Conservation (phyloP, 1,140 invertebrate genomes). For the Bombus waltoni region DNA sequence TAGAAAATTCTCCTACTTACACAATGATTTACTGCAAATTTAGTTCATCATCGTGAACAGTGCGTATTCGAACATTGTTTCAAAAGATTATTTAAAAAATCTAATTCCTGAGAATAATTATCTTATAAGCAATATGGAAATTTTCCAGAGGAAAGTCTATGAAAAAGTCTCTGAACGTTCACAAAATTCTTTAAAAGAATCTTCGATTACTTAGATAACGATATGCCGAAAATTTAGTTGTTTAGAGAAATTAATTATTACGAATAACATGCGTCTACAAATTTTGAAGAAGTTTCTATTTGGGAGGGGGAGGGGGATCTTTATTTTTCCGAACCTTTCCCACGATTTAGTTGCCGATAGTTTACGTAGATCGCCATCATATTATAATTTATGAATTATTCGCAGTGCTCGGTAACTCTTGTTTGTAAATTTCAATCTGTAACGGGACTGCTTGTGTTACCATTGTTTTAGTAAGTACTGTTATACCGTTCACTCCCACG, state of each 20-base stretch:
- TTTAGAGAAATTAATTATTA: too few relatives aligned
- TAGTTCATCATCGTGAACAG: too few relatives aligned
- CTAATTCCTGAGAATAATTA: neutral
- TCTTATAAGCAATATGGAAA: neutral
- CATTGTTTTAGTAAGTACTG: constrained; percentile 27
- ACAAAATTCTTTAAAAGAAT: neutral
- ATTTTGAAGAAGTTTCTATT: neutral
- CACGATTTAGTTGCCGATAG: neutral
- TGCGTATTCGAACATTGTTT: too few relatives aligned
- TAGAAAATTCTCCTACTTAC: neutral
- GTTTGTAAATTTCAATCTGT: constrained; percentile 27
- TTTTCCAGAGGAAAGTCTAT: too few relatives aligned
- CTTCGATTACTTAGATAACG: neutral
- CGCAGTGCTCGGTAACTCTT: neutral
- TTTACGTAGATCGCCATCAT: neutral
- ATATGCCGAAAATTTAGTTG: too few relatives aligned
- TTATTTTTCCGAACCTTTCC: neutral
- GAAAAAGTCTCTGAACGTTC: neutral
- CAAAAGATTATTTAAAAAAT: too few relatives aligned
- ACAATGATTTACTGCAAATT: too few relatives aligned
- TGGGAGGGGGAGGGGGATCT: too few relatives aligned
- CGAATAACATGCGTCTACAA: neutral
- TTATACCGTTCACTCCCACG: constrained; percentile 26
- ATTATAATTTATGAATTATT: constrained; percentile 35
- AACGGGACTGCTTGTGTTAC: constrained; percentile 26